A percentile compares a stretch with the other conserved stretches of the same genome.
phyloP scores from a whole-genome alignment of 2,888 invertebrate species.

The Apodemia mormo region DNA sequence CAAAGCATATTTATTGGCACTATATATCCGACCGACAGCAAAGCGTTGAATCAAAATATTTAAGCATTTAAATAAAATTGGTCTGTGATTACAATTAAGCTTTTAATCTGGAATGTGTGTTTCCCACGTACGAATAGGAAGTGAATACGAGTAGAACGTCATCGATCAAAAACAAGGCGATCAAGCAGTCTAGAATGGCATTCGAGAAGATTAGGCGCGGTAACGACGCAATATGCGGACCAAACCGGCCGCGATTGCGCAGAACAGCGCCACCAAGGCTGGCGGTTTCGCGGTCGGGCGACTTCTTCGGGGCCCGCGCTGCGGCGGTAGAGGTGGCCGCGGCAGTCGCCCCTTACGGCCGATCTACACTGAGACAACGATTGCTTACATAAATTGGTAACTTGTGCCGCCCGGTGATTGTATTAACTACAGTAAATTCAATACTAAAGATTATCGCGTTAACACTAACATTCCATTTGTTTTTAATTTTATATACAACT shows the following conservation, averaged over 20 bases:
- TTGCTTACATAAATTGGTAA: neutral
- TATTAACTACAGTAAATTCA: neutral
- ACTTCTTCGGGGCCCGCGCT: slow-evolving; percentile 64
- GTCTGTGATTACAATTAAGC: slow-evolving; percentile 23
- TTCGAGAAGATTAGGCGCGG: slow-evolving; percentile 67
- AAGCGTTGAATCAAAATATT: slow-evolving; percentile 21
- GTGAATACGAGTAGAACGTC: slow-evolving; percentile 40
- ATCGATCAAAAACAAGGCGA: slow-evolving; percentile 54
- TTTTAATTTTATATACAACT: too few relatives aligned
- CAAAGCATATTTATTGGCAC: neutral
- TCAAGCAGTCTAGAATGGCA: slow-evolving; percentile 55
- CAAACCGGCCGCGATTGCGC: slow-evolving; percentile 78
- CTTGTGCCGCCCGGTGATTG: neutral
- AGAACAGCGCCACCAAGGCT: slow-evolving; percentile 79
- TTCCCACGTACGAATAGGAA: slow-evolving; percentile 36
- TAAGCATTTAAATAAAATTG: slow-evolving; percentile 25
- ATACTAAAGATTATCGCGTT: neutral
- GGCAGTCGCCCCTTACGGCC: slow-evolving; percentile 38
- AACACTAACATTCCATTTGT: neutral
- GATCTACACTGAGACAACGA: neutral
- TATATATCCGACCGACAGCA: neutral
- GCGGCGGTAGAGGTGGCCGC: slow-evolving; percentile 49
- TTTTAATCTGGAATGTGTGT: slow-evolving; percentile 25
- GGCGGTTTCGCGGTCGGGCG: slow-evolving; percentile 70
- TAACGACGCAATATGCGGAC: slow-evolving; percentile 66